These are phyloP conservation scores for Priocnemis perturbator DNA, from an alignment of 2,888 invertebrate genomes.

Conservation along the genomic window DNA sequence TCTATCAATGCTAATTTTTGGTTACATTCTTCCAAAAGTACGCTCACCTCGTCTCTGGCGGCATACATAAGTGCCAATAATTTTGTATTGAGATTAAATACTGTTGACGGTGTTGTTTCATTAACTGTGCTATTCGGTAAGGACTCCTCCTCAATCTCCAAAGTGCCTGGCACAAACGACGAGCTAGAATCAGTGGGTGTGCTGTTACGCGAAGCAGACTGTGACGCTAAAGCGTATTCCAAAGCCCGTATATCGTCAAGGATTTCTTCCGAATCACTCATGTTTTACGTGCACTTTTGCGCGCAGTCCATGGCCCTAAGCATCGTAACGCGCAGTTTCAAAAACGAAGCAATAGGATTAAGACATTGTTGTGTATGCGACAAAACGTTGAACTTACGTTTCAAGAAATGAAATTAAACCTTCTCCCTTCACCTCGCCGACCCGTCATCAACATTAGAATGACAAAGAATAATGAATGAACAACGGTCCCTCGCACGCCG, in stretches of 20 bases:
- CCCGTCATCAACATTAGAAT: constrained; percentile 4
- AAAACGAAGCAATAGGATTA: background rate
- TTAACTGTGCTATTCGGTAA: background rate
- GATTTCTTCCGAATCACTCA: constrained; percentile 64
- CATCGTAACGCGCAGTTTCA: too few species aligned
- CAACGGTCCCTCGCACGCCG: too few species aligned
- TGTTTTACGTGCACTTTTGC: constrained; percentile 26
- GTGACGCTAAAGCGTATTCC: constrained; percentile 53
- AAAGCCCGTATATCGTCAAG: constrained; percentile 65
- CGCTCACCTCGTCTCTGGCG: constrained; percentile 70
- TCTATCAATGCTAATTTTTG: constrained; percentile 58
- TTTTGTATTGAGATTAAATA: constrained; percentile 74
- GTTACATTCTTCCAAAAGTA: constrained; percentile 72
- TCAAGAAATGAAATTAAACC: background rate
- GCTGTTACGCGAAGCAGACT: constrained; percentile 3
- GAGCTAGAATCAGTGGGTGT: background rate
- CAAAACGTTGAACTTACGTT: constrained; percentile 12
- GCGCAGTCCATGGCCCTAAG: too few species aligned
- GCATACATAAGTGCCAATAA: constrained; percentile 70
- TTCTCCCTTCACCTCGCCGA: background rate
- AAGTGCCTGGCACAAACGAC: background rate
- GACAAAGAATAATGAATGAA: background rate
- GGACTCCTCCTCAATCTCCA: background rate
- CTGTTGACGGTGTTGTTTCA: constrained; percentile 48
- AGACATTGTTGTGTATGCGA: background rate